phyloP scores from a whole-genome alignment of 2,113 vertebrate species.

The Excalfactoria chinensis region DNA sequence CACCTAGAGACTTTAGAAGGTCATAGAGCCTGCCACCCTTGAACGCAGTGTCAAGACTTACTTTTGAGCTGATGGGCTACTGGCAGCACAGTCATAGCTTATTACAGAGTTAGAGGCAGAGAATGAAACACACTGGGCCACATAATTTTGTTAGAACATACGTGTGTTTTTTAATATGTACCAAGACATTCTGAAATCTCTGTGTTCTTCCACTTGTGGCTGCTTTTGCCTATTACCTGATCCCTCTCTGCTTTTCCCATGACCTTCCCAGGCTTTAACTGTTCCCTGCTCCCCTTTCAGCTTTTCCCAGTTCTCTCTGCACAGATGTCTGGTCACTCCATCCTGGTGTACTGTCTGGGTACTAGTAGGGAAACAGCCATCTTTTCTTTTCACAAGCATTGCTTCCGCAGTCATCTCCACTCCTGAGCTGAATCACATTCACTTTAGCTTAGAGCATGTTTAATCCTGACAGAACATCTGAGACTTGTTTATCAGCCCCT shows the following conservation, averaged over 20 bases:
- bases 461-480: conserved; percentile 30
- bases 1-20: background rate
- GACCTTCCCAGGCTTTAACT: background rate
- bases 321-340: background rate
- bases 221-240: background rate
- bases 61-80: background rate
- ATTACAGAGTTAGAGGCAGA: background rate
- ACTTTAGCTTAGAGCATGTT: conserved; percentile 14
- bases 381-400: background rate
- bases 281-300: background rate
- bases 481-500: conserved; percentile 8
- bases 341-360: background rate
- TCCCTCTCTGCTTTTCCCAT: background rate
- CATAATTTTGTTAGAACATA: background rate
- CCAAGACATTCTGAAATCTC: background rate
- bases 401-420: background rate
- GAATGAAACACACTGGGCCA: background rate
- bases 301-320: background rate
- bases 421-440: conserved; percentile 27
- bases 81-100: background rate
- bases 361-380: background rate
- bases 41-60: background rate
- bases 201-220: fast-evolving
- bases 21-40: background rate
- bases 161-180: background rate